Evolutionary conservation across 2,113 vertebrate species (phyloP).

Genomic region (Tretioscincus oriximinensis): DNA sequence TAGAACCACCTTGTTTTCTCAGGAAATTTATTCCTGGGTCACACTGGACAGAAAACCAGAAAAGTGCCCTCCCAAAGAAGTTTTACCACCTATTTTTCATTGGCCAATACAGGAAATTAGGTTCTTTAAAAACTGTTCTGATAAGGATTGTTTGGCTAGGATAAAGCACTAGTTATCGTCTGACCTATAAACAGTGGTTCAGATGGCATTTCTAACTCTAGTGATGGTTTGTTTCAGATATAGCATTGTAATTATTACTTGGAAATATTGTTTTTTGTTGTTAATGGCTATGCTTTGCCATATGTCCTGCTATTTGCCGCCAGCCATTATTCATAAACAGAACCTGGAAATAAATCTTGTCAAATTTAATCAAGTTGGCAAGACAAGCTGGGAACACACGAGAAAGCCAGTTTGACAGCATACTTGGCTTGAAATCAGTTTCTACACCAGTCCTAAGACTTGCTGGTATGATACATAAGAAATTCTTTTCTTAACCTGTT

Average conservation of each 20-base stretch:
- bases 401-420: background rate
- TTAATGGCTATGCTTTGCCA: constrained; percentile 11
- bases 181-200: constrained; percentile 9
- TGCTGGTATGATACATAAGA: background rate
- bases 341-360: constrained; percentile 16
- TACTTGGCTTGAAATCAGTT: background rate
- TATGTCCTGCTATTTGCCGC: constrained; percentile 15
- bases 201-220: background rate
- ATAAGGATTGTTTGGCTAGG: background rate
- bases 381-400: background rate
- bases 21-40: too few species aligned
- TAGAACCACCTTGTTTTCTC: too few species aligned
- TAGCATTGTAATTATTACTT: constrained; percentile 13
- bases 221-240: constrained; percentile 1
- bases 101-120: background rate
- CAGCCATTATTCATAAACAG: constrained; percentile 15
- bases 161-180: constrained; percentile 1
- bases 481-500: background rate
- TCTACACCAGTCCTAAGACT: background rate
- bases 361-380: constrained; percentile 10
- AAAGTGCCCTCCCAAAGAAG: too few species aligned
- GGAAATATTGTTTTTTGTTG: constrained; percentile 13
- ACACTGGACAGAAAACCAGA: too few species aligned
- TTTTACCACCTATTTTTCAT: too few species aligned
- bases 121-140: background rate